phyloP scores from a whole-genome alignment of 1,140 invertebrate genomes.

The Mesaphorura yosii region DNA sequence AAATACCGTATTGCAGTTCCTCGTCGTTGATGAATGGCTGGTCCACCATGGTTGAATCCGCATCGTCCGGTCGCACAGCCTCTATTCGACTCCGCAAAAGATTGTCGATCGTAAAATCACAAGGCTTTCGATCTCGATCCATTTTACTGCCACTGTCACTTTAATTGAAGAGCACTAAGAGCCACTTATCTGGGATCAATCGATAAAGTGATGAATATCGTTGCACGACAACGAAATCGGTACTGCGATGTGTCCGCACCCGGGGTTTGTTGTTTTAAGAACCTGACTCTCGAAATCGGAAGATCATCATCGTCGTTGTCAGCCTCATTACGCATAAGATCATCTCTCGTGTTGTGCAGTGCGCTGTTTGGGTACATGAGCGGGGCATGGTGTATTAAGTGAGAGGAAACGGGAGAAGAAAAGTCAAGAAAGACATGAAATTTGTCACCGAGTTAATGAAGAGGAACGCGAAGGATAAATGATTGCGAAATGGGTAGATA shows the following conservation, averaged over 20 bases:
- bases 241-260: not conserved
- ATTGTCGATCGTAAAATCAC: conserved; percentile 28
- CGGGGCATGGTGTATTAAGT: not conserved
- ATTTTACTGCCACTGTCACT: not conserved
- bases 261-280: not conserved
- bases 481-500: conserved; percentile 33
- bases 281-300: not conserved
- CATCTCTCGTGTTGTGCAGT: not conserved
- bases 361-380: not conserved
- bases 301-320: not conserved
- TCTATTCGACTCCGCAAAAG: conserved; percentile 22
- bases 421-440: conserved; percentile 24
- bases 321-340: not conserved
- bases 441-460: conserved; percentile 33
- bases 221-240: not conserved
- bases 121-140: conserved; percentile 24
- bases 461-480: conserved; percentile 32
- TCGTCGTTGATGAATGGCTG: conserved; percentile 13
- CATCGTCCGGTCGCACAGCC: conserved; percentile 8
- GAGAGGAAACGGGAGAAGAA: not conserved
- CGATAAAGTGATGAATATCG: not conserved
- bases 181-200: not conserved
- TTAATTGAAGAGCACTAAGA: not conserved
- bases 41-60: conserved; percentile 25
- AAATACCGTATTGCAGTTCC: conserved; percentile 18